Percentiles rank a stretch among this genome's conserved stretches.
These are phyloP conservation scores for Standfussiana lucernea DNA, from an alignment of 2,888 invertebrate genomes.

Conservation along the genomic window DNA sequence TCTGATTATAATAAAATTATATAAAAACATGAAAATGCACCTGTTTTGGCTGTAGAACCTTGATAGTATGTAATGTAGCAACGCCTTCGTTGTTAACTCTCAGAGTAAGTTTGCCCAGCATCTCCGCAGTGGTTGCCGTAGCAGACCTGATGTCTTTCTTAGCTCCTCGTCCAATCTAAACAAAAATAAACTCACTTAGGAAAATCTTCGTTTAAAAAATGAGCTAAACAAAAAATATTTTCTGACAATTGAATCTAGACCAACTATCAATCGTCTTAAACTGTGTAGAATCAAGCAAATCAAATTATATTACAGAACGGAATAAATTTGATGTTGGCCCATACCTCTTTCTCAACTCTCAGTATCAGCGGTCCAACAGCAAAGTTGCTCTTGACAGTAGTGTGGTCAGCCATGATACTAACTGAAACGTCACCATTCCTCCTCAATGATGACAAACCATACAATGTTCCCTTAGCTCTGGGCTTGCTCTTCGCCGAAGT, in stretches of 20 bases:
- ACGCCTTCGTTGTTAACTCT: conserved; percentile 94
- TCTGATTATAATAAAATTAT: not conserved
- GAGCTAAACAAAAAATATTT: too few species aligned
- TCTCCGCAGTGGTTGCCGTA: conserved; percentile 96
- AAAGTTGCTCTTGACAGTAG: conserved; percentile 95
- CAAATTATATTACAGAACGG: too few species aligned
- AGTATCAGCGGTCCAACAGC: conserved; percentile 94
- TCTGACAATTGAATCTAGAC: too few species aligned
- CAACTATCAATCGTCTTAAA: too few species aligned
- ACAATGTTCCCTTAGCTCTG: conserved; percentile 94
- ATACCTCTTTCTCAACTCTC: conserved; percentile 94
- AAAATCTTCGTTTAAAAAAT: too few species aligned
- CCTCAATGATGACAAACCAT: conserved; percentile 94
- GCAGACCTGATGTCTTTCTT: conserved; percentile 96
- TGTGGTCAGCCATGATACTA: conserved; percentile 94
- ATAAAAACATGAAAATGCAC: conserved; percentile 84
- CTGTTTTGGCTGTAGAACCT: conserved; percentile 96
- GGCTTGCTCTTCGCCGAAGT: conserved; percentile 89
- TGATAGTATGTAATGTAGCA: conserved; percentile 96
- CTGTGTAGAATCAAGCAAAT: too few species aligned
- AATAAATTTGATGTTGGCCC: too few species aligned
- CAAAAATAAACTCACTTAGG: conserved; percentile 36
- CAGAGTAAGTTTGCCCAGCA: conserved; percentile 95
- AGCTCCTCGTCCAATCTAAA: conserved; percentile 93
- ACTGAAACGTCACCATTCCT: conserved; percentile 95